A percentile compares a stretch with the other conserved stretches of the same genome.
Conservation (phyloP, 2,888 invertebrate genomes). For the Leptothorax acervorum region DNA sequence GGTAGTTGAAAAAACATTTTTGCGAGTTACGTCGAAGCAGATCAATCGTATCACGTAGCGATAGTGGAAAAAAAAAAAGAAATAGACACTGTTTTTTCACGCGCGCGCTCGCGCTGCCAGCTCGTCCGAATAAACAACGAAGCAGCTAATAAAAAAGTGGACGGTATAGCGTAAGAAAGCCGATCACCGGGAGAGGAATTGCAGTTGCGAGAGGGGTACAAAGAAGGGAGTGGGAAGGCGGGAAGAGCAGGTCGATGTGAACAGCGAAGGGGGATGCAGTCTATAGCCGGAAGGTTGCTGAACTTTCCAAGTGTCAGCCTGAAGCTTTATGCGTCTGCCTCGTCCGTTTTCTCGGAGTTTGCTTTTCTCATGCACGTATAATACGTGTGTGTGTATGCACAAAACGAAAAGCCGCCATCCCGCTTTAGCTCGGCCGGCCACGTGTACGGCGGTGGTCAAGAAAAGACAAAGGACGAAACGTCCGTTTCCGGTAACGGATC, state of each 20-base stretch:
- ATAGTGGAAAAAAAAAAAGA: constrained; percentile 36
- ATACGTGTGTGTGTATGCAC: background rate
- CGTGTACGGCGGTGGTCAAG: background rate
- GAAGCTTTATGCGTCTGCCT: constrained; percentile 60
- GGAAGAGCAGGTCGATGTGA: constrained; percentile 50
- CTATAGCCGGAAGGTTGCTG: constrained; percentile 56
- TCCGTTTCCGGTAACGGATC: constrained; percentile 47
- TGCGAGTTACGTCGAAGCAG: background rate
- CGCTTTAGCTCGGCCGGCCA: background rate
- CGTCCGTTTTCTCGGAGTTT: constrained; percentile 47
- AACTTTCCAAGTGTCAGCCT: constrained; percentile 58
- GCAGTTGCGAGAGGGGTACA: constrained; percentile 17
- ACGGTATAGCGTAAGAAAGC: constrained; percentile 41
- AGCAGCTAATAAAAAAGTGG: constrained; percentile 51
- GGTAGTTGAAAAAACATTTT: constrained; percentile 29
- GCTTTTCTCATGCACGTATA: constrained; percentile 29
- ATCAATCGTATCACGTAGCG: constrained; percentile 17
- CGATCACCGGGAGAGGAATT: constrained; percentile 44
- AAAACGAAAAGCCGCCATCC: background rate
- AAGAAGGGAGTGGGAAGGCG: background rate
- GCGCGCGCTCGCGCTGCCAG: background rate
- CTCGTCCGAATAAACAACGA: constrained; percentile 40
- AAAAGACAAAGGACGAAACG: constrained; percentile 26
- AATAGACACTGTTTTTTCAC: constrained; percentile 38
- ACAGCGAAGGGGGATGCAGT: constrained; percentile 45